A percentile compares a stretch with the other conserved stretches of the same genome.
Evolutionary conservation across 2,888 invertebrate genomes (phyloP).

Genomic region (Andrena marginata): DNA sequence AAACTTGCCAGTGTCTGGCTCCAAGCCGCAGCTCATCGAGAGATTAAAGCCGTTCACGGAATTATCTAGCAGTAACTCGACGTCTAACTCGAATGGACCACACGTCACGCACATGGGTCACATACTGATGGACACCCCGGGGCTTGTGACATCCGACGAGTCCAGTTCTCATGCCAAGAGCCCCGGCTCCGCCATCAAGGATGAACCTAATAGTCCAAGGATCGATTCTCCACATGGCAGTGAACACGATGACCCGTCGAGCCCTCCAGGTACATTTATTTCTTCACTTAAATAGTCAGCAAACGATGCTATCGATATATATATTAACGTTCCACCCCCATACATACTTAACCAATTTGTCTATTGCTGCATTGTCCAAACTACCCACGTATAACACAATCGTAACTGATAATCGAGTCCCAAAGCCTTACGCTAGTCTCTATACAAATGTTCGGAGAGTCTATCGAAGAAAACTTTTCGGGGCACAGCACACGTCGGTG

Average conservation of each 20-base stretch:
- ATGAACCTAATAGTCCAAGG: constrained; percentile 82
- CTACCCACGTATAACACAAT: no score
- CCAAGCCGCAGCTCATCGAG: constrained; percentile 97
- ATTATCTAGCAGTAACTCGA: constrained; percentile 78
- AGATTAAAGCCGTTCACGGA: constrained; percentile 91
- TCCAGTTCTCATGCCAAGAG: constrained; percentile 81
- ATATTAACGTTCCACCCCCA: neutral
- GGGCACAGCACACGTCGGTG: constrained; percentile 49
- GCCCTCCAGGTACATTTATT: constrained; percentile 83
- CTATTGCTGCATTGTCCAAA: no score
- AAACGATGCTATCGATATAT: neutral
- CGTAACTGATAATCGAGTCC: no score
- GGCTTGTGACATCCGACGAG: constrained; percentile 81
- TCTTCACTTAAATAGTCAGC: neutral
- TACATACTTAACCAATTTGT: no score
- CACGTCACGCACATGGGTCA: constrained; percentile 84
- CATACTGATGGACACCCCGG: constrained; percentile 85
- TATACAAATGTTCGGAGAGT: neutral
- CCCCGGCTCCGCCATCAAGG: constrained; percentile 80
- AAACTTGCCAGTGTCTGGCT: constrained; percentile 97
- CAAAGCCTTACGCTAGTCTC: no score
- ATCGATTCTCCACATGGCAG: constrained; percentile 82
- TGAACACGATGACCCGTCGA: constrained; percentile 85
- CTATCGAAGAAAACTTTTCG: constrained; percentile 29
- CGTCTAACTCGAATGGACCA: constrained; percentile 80